phyloP scores from a whole-genome alignment of 92 coral and sea anemone species.

The Siderastrea siderea region DNA sequence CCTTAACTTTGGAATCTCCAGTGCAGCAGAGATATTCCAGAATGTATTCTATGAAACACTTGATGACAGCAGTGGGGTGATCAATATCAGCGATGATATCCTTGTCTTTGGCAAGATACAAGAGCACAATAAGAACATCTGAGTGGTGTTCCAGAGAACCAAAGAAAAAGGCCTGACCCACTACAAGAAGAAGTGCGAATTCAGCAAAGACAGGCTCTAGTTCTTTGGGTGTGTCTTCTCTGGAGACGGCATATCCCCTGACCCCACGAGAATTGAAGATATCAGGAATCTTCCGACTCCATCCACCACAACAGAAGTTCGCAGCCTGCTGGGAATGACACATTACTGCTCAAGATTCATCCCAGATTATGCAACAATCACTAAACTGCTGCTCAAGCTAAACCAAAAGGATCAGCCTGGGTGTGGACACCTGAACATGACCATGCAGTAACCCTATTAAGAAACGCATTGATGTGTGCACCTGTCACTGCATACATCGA shows the following conservation, averaged over 20 bases:
- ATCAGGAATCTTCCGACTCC: background rate
- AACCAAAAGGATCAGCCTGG: constrained; percentile 48
- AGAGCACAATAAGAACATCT: constrained; percentile 50
- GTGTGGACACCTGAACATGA: constrained; percentile 34
- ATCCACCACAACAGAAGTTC: constrained; percentile 46
- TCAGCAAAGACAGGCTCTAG: constrained; percentile 10
- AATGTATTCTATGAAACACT: constrained; percentile 51
- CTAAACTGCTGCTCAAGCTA: constrained; percentile 45
- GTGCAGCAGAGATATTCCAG: constrained; percentile 66
- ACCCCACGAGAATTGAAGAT: constrained; percentile 29
- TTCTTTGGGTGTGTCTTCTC: constrained; percentile 32
- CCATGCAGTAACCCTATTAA: constrained; percentile 35
- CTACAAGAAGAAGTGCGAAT: constrained; percentile 22
- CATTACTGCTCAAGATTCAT: constrained; percentile 62
- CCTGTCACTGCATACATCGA: constrained; percentile 64
- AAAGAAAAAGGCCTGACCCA: constrained; percentile 69
- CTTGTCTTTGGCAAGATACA: constrained; percentile 47
- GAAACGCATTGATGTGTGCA: constrained; percentile 7
- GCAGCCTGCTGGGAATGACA: constrained; percentile 76
- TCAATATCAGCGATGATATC: constrained; percentile 65
- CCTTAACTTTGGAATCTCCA: constrained; percentile 61
- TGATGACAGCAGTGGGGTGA: constrained; percentile 38
- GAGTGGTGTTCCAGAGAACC: constrained; percentile 50
- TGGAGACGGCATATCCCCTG: constrained; percentile 25
- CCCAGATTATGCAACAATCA: constrained; percentile 36